Base-by-base conservation (phyloP, 2,797 vertebrate species). In the Sparus aurata region DNA sequence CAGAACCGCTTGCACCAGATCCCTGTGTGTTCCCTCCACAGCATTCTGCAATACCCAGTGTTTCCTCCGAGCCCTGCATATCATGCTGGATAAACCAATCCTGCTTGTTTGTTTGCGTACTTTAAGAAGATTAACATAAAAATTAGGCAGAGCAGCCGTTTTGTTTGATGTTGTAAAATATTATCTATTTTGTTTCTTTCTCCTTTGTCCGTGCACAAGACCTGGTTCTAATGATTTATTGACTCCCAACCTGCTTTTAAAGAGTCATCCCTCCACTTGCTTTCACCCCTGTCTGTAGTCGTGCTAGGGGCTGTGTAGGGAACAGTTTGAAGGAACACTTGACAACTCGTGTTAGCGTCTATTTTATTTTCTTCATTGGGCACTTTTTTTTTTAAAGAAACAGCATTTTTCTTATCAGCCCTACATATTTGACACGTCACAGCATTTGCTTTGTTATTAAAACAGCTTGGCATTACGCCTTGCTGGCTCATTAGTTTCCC, bases 11-110 rank as follows among this genome's bases (percentile, higher is more conserved):
- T 91, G 80, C 92, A 93, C 87, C 91, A 94, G 91, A 93, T 92
- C 94, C 92, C 84, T 93, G 93, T 95, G 94, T 95, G 93, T 94
- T 94, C 92, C 92, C 94, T 94, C 90, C 86, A 84, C 92, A 93
- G 92, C 82, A 61, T 84, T 87, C 87, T 84, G 81, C 82, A 83
- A 89, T 84, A 80, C 68, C 83, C 70, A 67, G 78, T 73, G 63
- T 88, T 83, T 89, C 61, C 84, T 87, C 73, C 13, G 17, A 84
- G 82, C 68, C 70, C 77, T 71, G 64, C 70, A 34, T 73, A 67
- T 82, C 62, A 45, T 27, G 55, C 82, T 25, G 65, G 79, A 84
- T 69, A 77, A 62, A 69, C 65, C 30, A 50, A 34, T 25, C 72
- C 49, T 57, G 70, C 43, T n/a, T 9, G 9, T 49, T 69, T 68